Conservation (phyloP, 2,797 vertebrate genomes). For the Manis javanica region DNA sequence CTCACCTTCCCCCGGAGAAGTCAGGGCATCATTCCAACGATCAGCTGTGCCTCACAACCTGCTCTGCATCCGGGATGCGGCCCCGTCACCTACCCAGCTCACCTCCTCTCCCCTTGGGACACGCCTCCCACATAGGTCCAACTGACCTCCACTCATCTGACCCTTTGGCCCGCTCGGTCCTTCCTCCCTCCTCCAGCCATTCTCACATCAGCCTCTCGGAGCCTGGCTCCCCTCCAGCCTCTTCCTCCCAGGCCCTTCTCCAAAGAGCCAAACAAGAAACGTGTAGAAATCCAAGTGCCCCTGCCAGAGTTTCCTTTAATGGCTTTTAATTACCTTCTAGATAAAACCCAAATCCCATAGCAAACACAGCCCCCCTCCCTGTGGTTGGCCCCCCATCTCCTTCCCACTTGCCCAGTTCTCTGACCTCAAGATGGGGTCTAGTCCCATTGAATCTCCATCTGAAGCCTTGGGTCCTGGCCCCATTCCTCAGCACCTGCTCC, state of each 20-base stretch:
- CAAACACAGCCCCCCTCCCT: not conserved
- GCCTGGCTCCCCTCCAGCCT: not conserved
- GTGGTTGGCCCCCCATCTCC: not conserved
- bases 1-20: not conserved
- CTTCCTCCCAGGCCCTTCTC: not conserved
- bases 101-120: not conserved
- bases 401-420: not conserved
- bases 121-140: no score
- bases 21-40: not conserved
- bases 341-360: not conserved
- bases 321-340: not conserved
- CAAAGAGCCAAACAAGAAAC: not conserved
- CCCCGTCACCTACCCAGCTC: not conserved
- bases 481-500: not conserved
- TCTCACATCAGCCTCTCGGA: not conserved
- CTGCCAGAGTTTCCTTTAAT: not conserved
- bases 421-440: no score
- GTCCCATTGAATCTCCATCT: not conserved
- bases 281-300: not conserved
- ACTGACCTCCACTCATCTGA: not conserved
- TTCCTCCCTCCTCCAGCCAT: rapidly evolving
- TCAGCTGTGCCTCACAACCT: not conserved
- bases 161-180: not conserved
- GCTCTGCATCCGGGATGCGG: not conserved
- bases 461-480: not conserved